Percentiles rank a stretch among this genome's conserved stretches.
Conservation (phyloP, 2,797 vertebrate species). For the Halcyon smyrnensis region DNA sequence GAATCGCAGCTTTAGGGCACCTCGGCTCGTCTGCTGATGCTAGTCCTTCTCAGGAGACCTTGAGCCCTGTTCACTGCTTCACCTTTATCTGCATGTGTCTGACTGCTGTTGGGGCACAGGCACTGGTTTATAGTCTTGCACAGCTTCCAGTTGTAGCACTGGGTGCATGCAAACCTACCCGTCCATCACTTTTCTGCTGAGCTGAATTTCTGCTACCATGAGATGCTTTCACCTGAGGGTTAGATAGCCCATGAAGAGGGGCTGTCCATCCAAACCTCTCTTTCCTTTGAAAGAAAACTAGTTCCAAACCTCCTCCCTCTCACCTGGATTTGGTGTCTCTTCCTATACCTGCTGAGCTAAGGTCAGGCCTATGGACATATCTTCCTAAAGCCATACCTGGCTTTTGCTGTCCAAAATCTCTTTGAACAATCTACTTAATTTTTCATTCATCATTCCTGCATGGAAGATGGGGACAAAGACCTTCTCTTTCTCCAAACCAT, state of each 20-base stretch:
- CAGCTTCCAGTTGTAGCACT: not conserved
- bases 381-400: not conserved
- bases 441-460: not conserved
- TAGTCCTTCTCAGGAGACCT: not conserved
- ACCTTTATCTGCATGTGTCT: not conserved
- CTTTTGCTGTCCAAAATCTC: not conserved
- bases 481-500: not conserved
- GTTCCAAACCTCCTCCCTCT: not conserved
- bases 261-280: not conserved
- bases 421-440: rapidly evolving
- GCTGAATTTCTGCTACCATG: not conserved
- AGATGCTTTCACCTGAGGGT: not conserved
- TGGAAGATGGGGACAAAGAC: not conserved
- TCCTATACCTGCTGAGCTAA: not conserved
- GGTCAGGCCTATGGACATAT: no score
- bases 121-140: not conserved
- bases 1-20: not conserved
- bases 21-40: not conserved
- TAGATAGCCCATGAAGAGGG: not conserved
- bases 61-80: not conserved
- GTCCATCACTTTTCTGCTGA: not conserved
- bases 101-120: not conserved
- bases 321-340: not conserved
- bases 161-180: not conserved
- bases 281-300: not conserved